A percentile compares a stretch with the other conserved stretches of the same genome.
phyloP scores from a whole-genome alignment of 2,888 invertebrate species.

The Syrista parreyssii region DNA sequence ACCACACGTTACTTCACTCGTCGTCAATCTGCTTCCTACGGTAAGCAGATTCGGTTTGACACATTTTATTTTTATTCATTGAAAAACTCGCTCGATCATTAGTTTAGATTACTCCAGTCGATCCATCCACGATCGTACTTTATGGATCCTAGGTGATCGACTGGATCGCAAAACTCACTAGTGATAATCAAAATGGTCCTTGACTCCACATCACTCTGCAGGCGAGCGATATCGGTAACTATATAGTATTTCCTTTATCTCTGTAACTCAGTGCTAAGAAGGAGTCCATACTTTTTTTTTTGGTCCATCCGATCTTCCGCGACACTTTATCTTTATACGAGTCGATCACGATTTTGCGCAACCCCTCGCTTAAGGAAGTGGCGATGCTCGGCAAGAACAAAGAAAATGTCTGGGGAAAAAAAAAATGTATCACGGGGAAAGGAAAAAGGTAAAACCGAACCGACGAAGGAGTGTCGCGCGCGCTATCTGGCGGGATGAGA shows the following conservation, averaged over 20 bases:
- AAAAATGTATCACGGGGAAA: background rate
- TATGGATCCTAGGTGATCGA: background rate
- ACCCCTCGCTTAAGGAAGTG: background rate
- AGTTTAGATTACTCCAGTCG: background rate
- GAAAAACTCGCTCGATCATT: background rate
- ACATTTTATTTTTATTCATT: background rate
- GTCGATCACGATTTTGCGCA: background rate
- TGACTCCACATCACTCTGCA: background rate
- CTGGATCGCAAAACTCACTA: background rate
- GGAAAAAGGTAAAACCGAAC: background rate
- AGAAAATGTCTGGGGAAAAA: conserved; percentile 25
- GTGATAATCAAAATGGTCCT: background rate
- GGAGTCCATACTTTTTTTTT: background rate
- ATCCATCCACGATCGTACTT: background rate
- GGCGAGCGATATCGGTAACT: background rate
- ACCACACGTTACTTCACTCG: background rate
- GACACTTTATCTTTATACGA: background rate
- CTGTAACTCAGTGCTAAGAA: background rate
- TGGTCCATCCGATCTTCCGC: background rate
- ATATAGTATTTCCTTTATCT: background rate
- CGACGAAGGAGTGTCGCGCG: background rate
- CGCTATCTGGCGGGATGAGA: background rate
- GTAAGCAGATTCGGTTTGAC: background rate
- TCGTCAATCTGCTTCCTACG: background rate
- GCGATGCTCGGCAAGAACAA: background rate